Conservation (phyloP, 1,140 invertebrate species). For the Akabosia matsudoensis region DNA sequence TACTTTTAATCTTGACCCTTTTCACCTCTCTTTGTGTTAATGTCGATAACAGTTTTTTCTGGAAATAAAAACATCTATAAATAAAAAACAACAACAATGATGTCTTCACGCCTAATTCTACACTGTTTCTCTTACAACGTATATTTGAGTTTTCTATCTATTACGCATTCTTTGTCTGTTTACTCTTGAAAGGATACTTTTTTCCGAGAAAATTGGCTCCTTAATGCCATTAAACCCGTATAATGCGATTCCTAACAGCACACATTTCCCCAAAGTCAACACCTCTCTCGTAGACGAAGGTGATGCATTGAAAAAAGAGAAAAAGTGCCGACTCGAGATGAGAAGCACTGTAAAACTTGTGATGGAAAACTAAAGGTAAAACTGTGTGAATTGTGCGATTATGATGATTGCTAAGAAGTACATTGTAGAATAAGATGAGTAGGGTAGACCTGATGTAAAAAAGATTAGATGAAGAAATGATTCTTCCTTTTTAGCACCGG, state of each 20-base stretch:
- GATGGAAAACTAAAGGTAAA: no score
- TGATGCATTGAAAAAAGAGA: no score
- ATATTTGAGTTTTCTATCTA: no score
- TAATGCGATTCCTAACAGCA: background rate
- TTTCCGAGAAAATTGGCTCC: conserved; percentile 12
- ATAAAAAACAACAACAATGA: background rate
- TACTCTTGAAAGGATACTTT: background rate
- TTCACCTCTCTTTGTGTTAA: background rate
- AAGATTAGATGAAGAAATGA: background rate
- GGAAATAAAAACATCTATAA: background rate
- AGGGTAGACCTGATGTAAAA: no score
- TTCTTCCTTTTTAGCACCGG: background rate
- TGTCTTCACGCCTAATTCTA: background rate
- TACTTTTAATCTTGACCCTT: background rate
- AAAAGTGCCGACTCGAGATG: no score
- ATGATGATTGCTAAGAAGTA: no score
- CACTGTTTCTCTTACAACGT: no score
- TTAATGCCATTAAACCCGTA: background rate
- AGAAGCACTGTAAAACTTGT: no score
- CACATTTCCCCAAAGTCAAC: background rate
- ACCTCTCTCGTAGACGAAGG: no score
- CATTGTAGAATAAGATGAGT: no score
- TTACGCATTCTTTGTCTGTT: no score
- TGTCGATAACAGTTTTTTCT: background rate
- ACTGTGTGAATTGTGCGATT: no score